A percentile compares a stretch with the other conserved stretches of the same genome.
Evolutionary conservation across 2,113 vertebrate genomes (phyloP).

Genomic region (Pteruthius melanotis): DNA sequence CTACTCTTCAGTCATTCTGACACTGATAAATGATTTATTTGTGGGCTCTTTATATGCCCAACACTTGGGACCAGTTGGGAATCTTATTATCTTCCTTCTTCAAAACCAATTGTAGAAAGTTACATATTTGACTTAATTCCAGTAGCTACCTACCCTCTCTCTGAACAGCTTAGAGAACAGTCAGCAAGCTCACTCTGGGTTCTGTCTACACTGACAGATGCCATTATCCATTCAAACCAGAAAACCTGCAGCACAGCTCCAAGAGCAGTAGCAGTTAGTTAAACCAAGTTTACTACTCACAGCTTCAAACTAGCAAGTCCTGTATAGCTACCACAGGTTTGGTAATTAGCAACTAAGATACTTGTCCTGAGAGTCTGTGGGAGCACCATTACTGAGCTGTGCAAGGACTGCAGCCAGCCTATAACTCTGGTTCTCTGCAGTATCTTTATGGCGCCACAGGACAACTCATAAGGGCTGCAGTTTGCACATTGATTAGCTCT

Average conservation of each 20-base stretch:
- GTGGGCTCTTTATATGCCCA: background rate
- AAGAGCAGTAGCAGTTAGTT: background rate
- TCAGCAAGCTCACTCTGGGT: background rate
- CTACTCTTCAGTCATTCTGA: background rate
- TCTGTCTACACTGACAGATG: background rate
- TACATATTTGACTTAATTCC: background rate
- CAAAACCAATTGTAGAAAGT: background rate
- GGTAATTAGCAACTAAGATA: background rate
- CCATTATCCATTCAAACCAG: background rate
- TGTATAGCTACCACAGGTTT: background rate
- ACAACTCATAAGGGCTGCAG: background rate
- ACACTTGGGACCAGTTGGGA: background rate
- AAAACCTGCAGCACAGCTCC: background rate
- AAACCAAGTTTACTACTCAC: background rate
- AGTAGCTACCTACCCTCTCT: background rate
- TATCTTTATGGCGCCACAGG: background rate
- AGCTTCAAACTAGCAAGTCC: background rate
- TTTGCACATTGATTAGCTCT: background rate
- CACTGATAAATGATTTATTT: background rate
- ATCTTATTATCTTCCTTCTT: background rate
- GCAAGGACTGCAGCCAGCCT: background rate
- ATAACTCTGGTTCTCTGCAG: background rate
- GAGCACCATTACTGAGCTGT: background rate
- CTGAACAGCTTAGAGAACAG: background rate
- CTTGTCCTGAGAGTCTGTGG: background rate